phyloP scores from a whole-genome alignment of 2,888 invertebrate genomes.

The Vanessa cardui region DNA sequence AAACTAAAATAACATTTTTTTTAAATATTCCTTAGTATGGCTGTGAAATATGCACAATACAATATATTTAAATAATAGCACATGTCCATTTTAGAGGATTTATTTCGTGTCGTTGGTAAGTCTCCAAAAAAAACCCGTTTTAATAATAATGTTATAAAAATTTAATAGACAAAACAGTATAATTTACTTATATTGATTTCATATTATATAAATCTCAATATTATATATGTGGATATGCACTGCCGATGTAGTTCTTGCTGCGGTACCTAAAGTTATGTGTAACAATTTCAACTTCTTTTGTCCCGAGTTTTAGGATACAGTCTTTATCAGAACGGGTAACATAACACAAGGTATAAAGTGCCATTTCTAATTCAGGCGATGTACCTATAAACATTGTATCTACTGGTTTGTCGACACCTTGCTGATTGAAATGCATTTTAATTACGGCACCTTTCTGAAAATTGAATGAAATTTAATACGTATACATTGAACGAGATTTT shows the following conservation, averaged over 20 bases:
- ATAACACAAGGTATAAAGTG: slow-evolving; percentile 94
- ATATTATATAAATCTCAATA: not conserved
- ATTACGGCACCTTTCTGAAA: slow-evolving; percentile 89
- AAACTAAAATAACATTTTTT: no score
- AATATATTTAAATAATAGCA: no score
- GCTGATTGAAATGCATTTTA: slow-evolving; percentile 88
- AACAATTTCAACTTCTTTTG: slow-evolving; percentile 87
- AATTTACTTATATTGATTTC: not conserved
- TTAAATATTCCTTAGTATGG: no score
- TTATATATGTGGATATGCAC: slow-evolving; percentile 91
- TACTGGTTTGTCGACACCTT: slow-evolving; percentile 89
- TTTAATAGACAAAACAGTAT: slow-evolving; percentile 2
- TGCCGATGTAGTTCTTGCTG: slow-evolving; percentile 90
- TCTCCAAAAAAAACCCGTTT: not conserved
- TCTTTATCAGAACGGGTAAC: slow-evolving; percentile 87
- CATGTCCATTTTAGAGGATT: no score
- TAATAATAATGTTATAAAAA: slow-evolving; percentile 1
- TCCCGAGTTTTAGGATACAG: slow-evolving; percentile 88
- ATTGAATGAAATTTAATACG: slow-evolving; percentile 13
- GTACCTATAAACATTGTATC: slow-evolving; percentile 91
- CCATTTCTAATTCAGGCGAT: slow-evolving; percentile 95
- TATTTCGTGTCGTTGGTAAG: no score
- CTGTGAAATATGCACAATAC: no score
- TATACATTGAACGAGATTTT: not conserved
- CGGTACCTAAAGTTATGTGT: slow-evolving; percentile 89